These are phyloP conservation scores for Leptoteleia sp. DNA, from an alignment of 1,140 invertebrate genomes.

Conservation along the genomic window DNA sequence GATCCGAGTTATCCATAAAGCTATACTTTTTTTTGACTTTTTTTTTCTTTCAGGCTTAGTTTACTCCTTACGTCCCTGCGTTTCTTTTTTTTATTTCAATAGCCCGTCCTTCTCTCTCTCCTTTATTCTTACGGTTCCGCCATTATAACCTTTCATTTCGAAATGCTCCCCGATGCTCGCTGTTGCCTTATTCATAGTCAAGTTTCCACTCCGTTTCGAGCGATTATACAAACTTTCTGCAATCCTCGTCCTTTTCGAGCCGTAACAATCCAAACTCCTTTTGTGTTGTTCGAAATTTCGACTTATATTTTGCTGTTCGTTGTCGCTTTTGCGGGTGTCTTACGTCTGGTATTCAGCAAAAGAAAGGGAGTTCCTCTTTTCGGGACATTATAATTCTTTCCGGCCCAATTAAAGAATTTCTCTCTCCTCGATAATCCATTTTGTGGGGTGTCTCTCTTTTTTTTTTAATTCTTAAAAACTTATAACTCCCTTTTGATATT, in stretches of 20 bases:
- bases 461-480: too few relatives aligned
- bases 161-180: conserved; percentile 53
- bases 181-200: conserved; percentile 61
- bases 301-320: too few relatives aligned
- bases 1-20: too few relatives aligned
- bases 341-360: too few relatives aligned
- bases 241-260: conserved; percentile 50
- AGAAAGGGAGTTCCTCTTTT: too few relatives aligned
- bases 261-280: conserved; percentile 52
- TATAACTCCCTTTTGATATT: too few relatives aligned
- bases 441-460: too few relatives aligned
- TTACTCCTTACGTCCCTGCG: conserved; percentile 10
- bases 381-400: too few relatives aligned
- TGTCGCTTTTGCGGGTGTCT: too few relatives aligned
- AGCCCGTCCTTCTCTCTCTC: conserved; percentile 7
- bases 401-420: too few relatives aligned
- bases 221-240: conserved; percentile 60
- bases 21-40: too few relatives aligned
- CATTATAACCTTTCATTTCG: conserved; percentile 65
- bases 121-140: conserved; percentile 42
- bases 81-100: conserved; percentile 13
- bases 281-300: conserved; percentile 48
- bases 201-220: conserved; percentile 59
- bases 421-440: too few relatives aligned
- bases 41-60: conserved; percentile 9